Evolutionary conservation across 2,888 invertebrate genomes (phyloP).

Genomic region (Nomada goodeniana): DNA sequence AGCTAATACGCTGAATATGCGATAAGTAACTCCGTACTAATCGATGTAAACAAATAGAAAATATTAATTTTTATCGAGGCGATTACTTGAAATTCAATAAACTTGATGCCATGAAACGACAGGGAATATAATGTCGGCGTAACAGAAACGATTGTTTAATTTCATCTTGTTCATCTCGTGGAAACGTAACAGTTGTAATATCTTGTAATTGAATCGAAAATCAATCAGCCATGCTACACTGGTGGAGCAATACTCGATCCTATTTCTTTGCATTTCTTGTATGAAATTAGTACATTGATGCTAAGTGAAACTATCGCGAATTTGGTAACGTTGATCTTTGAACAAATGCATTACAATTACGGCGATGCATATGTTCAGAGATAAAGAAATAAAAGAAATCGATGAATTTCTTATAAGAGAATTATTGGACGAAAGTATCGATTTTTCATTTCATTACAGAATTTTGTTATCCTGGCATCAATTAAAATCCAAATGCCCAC

Average conservation of each 20-base stretch:
- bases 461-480: not conserved
- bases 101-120: slow-evolving; percentile 84
- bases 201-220: not conserved
- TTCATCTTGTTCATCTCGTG: not conserved
- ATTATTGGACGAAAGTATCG: not conserved
- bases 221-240: slow-evolving; percentile 23
- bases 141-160: slow-evolving; percentile 40
- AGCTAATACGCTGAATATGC: slow-evolving; percentile 76
- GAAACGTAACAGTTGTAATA: not conserved
- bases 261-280: slow-evolving; percentile 39
- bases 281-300: slow-evolving; percentile 10
- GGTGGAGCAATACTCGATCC: slow-evolving; percentile 34
- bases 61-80: slow-evolving; percentile 81
- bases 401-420: not conserved
- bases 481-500: not conserved
- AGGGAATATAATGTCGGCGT: slow-evolving; percentile 79
- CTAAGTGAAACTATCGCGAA: slow-evolving; percentile 28
- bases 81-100: slow-evolving; percentile 83
- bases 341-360: not conserved
- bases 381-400: not conserved
- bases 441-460: not conserved
- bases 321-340: not conserved
- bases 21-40: slow-evolving; percentile 80
- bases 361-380: slow-evolving; percentile 11
- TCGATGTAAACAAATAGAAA: slow-evolving; percentile 82